Conservation (phyloP, 2,113 vertebrate species). For the Erythrolamprus reginae region DNA sequence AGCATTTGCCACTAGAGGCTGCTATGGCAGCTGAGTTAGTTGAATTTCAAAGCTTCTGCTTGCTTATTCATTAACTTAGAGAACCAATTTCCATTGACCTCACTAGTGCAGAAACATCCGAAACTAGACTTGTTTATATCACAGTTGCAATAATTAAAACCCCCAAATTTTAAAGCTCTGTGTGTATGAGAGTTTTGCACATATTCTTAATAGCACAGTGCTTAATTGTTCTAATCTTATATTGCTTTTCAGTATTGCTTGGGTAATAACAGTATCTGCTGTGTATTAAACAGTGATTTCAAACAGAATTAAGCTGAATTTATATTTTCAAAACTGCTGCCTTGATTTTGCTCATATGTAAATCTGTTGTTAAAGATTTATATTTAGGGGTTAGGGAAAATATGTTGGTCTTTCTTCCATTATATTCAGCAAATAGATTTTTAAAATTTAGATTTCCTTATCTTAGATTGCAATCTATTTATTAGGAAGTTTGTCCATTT, state of each 20-base stretch:
- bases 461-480: not conserved
- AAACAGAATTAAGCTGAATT: not conserved
- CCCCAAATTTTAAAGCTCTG: not conserved
- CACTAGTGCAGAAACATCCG: not conserved
- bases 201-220: not conserved
- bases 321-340: not conserved
- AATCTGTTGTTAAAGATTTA: not conserved
- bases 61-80: not conserved
- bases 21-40: constrained; percentile 32
- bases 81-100: constrained; percentile 12
- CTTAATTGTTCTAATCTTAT: not conserved
- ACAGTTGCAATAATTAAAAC: constrained; percentile 3
- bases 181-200: not conserved
- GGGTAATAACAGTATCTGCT: not conserved
- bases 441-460: not conserved
- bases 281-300: not conserved
- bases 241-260: constrained; percentile 12
- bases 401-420: too few relatives aligned
- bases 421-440: not conserved
- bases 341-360: not conserved
- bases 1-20: constrained; percentile 39
- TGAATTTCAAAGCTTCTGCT: not conserved
- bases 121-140: constrained; percentile 9
- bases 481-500: not conserved
- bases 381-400: too few relatives aligned